Evolutionary conservation across 2,113 vertebrate genomes (phyloP).

Genomic region (Leucosticte australis): DNA sequence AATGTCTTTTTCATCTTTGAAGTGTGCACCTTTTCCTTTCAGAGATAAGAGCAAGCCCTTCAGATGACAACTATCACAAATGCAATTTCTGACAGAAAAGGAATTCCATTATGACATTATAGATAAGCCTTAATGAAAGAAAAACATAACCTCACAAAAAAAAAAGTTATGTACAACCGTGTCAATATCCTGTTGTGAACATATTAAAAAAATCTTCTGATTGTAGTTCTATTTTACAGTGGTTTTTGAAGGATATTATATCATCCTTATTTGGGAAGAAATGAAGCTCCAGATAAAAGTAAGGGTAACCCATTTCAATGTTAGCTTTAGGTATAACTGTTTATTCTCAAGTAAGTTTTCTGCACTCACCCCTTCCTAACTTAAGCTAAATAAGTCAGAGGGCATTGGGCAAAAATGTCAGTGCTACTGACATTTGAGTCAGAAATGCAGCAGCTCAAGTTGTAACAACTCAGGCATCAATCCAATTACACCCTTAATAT

Average conservation of each 20-base stretch:
- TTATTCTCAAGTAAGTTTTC: not conserved
- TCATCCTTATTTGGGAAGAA: not conserved
- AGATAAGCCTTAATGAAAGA: not conserved
- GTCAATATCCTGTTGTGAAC: not conserved
- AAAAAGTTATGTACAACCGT: not conserved
- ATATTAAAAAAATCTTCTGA: not conserved
- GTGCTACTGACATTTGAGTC: not conserved
- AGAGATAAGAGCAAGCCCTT: not conserved
- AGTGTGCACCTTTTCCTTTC: not conserved
- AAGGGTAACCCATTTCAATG: not conserved
- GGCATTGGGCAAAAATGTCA: not conserved
- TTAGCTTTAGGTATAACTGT: not conserved
- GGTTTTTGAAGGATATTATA: not conserved
- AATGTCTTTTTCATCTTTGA: not conserved
- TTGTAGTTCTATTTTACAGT: not conserved
- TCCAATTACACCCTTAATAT: not conserved
- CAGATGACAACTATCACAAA: not conserved
- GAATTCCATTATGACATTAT: not conserved
- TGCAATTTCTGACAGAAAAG: not conserved
- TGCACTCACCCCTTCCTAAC: not conserved
- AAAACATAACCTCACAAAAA: not conserved
- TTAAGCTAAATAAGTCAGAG: not conserved
- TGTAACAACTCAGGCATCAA: not conserved
- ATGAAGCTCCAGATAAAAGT: not conserved
- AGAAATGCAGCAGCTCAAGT: not conserved